A percentile compares a stretch with the other conserved stretches of the same genome.
These are phyloP conservation scores for Stigmatopora argus DNA, from an alignment of 2,113 vertebrate genomes.

Conservation along the genomic window DNA sequence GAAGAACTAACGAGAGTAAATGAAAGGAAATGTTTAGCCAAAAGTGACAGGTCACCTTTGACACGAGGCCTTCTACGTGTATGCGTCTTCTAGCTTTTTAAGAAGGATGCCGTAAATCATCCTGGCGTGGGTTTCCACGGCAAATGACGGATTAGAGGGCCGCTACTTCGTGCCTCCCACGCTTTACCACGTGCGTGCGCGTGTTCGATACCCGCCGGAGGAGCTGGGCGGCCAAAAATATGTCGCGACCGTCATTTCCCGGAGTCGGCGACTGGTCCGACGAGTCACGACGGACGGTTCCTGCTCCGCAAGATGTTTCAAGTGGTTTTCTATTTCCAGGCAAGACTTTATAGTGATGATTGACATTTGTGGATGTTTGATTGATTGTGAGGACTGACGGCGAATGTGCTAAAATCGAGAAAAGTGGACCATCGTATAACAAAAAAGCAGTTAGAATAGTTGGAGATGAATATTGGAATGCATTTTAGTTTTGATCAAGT, in stretches of 20 bases:
- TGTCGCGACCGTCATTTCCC: neutral
- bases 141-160: neutral
- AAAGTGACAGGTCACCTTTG: slow-evolving; percentile 9
- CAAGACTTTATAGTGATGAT: neutral
- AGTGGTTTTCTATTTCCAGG: neutral
- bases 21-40: slow-evolving; percentile 22
- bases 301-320: neutral
- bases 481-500: no score
- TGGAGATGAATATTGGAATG: no score
- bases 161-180: neutral
- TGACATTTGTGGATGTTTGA: no score
- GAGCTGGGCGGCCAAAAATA: neutral
- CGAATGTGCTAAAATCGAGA: no score
- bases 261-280: neutral
- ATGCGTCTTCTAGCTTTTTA: neutral
- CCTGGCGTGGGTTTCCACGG: neutral
- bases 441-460: no score
- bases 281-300: neutral
- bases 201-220: neutral
- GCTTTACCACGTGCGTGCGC: neutral
- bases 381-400: no score
- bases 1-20: slow-evolving; percentile 31
- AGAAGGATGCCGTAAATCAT: slow-evolving; percentile 2
- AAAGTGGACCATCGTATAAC: no score
- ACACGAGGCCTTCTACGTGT: neutral